Evolutionary conservation across 2,797 vertebrate species (phyloP).

Genomic region (Ceryle rudis): DNA sequence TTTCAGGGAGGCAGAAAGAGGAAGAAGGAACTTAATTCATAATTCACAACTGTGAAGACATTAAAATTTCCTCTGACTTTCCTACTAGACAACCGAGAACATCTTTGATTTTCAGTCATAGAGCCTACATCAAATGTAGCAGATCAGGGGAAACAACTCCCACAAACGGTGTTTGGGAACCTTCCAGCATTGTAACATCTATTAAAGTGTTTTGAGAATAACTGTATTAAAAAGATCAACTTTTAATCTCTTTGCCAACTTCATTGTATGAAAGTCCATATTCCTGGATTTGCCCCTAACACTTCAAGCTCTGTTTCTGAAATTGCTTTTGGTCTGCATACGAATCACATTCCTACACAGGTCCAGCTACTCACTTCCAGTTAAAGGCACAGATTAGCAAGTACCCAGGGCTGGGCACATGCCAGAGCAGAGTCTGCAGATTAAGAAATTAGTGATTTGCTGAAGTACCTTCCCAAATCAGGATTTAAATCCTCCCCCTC

Average conservation of each 20-base stretch:
- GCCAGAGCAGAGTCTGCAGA: background rate
- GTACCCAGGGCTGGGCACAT: background rate
- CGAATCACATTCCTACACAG: background rate
- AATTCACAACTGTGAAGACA: background rate
- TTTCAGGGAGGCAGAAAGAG: background rate
- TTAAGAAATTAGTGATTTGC: background rate
- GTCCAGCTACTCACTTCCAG: background rate
- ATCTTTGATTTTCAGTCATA: background rate
- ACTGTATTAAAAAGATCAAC: background rate
- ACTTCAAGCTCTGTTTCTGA: background rate
- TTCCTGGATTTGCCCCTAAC: background rate
- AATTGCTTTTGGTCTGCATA: background rate
- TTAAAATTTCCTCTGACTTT: conserved; percentile 22
- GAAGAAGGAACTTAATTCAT: background rate
- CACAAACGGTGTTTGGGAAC: background rate
- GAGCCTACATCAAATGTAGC: background rate
- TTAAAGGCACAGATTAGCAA: background rate
- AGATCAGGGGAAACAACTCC: background rate
- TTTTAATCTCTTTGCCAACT: background rate
- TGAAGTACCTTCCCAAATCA: background rate
- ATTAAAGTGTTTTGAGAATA: background rate
- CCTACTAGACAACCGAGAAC: background rate
- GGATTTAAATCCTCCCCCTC: background rate
- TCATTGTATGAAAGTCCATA: background rate
- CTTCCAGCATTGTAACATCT: background rate